Conservation (phyloP, 2,888 invertebrate genomes). For the Brachypterus glaber region DNA sequence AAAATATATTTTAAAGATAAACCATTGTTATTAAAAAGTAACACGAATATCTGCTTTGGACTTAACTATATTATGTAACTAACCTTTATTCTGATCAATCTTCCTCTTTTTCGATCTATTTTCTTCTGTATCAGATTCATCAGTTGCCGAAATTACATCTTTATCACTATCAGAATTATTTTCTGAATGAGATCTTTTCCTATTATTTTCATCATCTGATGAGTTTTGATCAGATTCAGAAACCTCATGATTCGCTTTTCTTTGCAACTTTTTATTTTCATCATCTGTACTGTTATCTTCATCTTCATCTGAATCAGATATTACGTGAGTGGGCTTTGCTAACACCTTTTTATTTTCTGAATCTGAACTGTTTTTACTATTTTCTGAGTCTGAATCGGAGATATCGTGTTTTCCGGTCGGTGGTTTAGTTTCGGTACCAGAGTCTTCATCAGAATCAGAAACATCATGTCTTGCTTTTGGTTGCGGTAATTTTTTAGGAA, state of each 20-base stretch:
- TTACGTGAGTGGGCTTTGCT: conserved; percentile 3
- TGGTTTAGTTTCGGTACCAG: conserved; percentile 8
- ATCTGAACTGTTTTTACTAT: conserved; percentile 3
- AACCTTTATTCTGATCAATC: not conserved
- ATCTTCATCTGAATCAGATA: conserved; percentile 4
- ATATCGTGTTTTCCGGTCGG: conserved; percentile 15
- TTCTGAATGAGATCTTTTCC: not conserved
- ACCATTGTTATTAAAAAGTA: no score
- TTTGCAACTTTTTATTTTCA: conserved; percentile 7
- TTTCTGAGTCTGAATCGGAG: conserved; percentile 10
- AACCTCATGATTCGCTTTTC: conserved; percentile 18
- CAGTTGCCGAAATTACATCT: conserved; percentile 2
- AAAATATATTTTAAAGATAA: no score
- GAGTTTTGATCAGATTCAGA: conserved; percentile 23
- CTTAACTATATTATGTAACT: no score
- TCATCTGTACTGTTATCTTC: conserved; percentile 3
- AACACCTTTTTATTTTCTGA: conserved; percentile 6
- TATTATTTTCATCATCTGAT: conserved; percentile 7
- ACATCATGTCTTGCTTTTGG: no score
- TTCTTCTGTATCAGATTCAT: conserved; percentile 12
- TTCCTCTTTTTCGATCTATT: conserved; percentile 2
- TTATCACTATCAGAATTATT: not conserved
- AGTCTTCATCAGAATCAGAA: conserved; percentile 1
- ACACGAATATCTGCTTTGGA: no score
- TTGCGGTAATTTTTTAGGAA: no score